phyloP scores from a whole-genome alignment of 35 echinoderm and acorn worm species.

The Lytechinus variegatus region DNA sequence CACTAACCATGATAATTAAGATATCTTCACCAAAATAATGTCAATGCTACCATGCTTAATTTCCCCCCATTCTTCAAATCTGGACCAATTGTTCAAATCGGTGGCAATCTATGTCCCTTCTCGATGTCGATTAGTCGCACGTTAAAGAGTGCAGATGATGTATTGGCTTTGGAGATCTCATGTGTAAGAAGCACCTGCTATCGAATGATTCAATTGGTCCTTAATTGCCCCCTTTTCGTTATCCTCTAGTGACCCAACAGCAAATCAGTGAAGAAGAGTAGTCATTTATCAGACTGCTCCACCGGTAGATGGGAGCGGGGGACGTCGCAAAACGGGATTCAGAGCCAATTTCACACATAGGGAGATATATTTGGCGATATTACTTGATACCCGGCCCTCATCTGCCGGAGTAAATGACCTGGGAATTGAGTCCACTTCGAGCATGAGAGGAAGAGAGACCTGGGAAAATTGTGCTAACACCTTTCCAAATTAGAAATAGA shows the following conservation, averaged over 20 bases:
- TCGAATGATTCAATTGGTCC: constrained; percentile 8
- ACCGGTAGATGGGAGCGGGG: background rate
- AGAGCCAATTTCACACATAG: background rate
- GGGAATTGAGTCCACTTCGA: background rate
- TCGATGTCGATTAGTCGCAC: background rate
- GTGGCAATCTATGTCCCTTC: background rate
- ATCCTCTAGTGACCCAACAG: background rate
- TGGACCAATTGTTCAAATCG: constrained; percentile 6
- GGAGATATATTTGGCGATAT: background rate
- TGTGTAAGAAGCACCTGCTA: constrained; percentile 19
- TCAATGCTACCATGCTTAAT: background rate
- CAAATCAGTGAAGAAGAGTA: background rate
- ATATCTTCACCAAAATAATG: background rate
- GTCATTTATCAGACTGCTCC: background rate
- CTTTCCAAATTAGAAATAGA: background rate
- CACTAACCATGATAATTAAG: no score
- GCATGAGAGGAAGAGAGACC: background rate
- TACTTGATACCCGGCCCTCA: background rate
- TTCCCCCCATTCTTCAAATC: background rate
- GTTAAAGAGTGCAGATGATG: background rate
- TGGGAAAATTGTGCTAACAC: background rate
- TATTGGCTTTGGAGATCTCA: background rate
- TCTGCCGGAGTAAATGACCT: background rate
- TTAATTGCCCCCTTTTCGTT: constrained; percentile 19
- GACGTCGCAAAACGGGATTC: background rate